Percentiles rank a stretch among this genome's conserved stretches.
Conservation (phyloP, 2,888 invertebrate species). For the Anagyrus pseudococci region DNA sequence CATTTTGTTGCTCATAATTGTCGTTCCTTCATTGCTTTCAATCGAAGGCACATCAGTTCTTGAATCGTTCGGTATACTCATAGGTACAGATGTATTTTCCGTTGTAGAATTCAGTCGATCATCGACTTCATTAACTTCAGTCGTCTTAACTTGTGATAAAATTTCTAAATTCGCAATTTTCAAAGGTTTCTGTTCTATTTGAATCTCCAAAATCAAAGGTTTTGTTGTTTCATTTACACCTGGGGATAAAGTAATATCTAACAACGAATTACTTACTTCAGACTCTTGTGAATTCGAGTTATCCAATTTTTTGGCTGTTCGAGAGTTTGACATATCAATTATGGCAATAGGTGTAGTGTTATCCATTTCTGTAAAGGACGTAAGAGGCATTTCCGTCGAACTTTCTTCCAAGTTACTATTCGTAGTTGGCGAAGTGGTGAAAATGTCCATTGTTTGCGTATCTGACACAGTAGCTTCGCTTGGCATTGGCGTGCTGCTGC, state of each 20-base stretch:
- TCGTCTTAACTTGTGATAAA: slow-evolving; percentile 32
- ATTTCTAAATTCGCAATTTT: slow-evolving; percentile 23
- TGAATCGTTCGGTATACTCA: not conserved
- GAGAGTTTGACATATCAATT: slow-evolving; percentile 10
- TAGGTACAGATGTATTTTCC: not conserved
- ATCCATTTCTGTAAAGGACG: not conserved
- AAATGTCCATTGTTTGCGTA: not conserved
- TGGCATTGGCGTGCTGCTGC: slow-evolving; percentile 19
- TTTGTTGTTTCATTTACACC: slow-evolving; percentile 29
- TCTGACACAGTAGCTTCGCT: not conserved
- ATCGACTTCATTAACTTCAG: slow-evolving; percentile 6
- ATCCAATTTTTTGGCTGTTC: slow-evolving; percentile 21
- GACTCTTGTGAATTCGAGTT: slow-evolving; percentile 10
- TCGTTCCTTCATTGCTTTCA: not conserved
- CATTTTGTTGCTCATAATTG: not conserved
- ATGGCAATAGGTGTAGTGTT: not conserved
- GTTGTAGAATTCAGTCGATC: not conserved
- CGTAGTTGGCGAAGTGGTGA: not conserved
- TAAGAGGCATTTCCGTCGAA: slow-evolving; percentile 1
- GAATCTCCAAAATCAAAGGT: slow-evolving; percentile 19
- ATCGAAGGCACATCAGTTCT: slow-evolving; percentile 3
- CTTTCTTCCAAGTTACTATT: not conserved
- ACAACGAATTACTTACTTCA: slow-evolving; percentile 34
- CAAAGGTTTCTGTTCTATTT: slow-evolving; percentile 14
- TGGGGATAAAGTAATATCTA: slow-evolving; percentile 23